Base-by-base conservation (phyloP, 1,140 invertebrate genomes). In the Scaptodrosophila lebanonensis region DNA sequence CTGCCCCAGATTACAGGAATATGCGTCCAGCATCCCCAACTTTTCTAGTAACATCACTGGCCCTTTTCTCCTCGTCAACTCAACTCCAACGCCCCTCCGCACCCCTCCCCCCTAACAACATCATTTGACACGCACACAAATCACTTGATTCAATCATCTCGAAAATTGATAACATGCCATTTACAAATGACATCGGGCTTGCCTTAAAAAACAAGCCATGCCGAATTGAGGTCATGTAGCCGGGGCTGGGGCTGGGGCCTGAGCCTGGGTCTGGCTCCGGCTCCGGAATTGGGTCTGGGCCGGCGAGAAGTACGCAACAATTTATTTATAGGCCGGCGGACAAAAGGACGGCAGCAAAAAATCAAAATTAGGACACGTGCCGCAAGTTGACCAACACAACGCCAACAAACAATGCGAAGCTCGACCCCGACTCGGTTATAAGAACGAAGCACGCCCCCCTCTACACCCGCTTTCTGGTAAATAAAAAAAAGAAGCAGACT, bases 101-200 rank as follows among this genome's bases (percentile, higher is more conserved):
- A 12, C 2, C 4, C 12, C 25, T 13, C 3, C n/a, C 16, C 30
- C 16, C 29, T 3, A 36, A 45, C 32, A 20, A n/a, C n/a, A 64
- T 35, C 48, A 44, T 66, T 61, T 79, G 73, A 68, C 73, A 79
- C 73, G 73, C 73, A 79, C 73, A 79, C 73, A 82, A 82, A 82
- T 82, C 75, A 79, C 73, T 84, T 79, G 73, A 85, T 85, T 85
- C 83, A 85, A 85, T 85, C 83, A 85, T 85, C 83, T 85, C 56
- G 83, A 84, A 85, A 85, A 85, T 85, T 85, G 83, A 85, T 85
- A 85, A 76, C 83, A 85, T 85, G 62, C 77, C 83, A 85, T 85
- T 85, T 85, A 76, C 83, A 83, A 85, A 85, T 85, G 83, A 85
- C 83, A 84, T 61, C 65, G 13, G 9, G 9, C 13, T 8, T 8